Evolutionary conservation across 2,113 vertebrate genomes (phyloP), one percentile per base, ranked within the genome.

Genomic region (Pelvicachromis taeniatus): DNA sequence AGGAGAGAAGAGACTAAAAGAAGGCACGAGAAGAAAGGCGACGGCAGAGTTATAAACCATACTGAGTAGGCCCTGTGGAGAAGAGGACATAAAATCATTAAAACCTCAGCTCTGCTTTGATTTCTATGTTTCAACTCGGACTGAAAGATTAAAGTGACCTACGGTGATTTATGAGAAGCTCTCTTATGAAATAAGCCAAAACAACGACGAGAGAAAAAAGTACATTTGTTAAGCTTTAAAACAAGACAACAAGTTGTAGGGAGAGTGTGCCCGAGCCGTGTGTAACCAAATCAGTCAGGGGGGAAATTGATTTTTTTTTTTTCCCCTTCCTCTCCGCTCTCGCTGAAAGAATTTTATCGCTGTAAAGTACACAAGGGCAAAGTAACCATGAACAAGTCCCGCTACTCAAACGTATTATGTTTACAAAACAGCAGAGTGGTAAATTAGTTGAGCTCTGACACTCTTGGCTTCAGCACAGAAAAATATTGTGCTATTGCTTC

Each of bases 261-360:
- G 79, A 75, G 68, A 12, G 42, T 31, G 68, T 81, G 83, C 89
- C 75, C 50, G 78, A 33, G 82, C 85, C 6, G 68, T 91, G 92
- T 92, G 93, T 89, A 87, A 89, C 85, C 89, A 90, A 92, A 91
- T 90, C 94, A 91, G 48, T 95, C 91, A 93, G 93, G 92, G 86
- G 91, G 81, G 88, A 95, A 94, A 95, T 95, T 94, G 92, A 93
- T 91, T 93, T 94, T 91, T 90, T 91, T 91, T 91, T 86, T 59
- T 0, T 0, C 9, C 6, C 19, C 19, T 50, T 17, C 48, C 3
- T n/a, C 68, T 4, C 40, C 23, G 23, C 48, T 38, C 53, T 81
- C 50, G 21, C 83, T 91, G 89, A 91, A 91, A 94, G 85, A 89
- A 82, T 91, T 93, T 94, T 93, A 92, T 95, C 92, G 85, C 91